phyloP scores from a whole-genome alignment of 30 jellyfish, hydroid and myxozoan species.

The Hydractinia symbiolongicarpus region DNA sequence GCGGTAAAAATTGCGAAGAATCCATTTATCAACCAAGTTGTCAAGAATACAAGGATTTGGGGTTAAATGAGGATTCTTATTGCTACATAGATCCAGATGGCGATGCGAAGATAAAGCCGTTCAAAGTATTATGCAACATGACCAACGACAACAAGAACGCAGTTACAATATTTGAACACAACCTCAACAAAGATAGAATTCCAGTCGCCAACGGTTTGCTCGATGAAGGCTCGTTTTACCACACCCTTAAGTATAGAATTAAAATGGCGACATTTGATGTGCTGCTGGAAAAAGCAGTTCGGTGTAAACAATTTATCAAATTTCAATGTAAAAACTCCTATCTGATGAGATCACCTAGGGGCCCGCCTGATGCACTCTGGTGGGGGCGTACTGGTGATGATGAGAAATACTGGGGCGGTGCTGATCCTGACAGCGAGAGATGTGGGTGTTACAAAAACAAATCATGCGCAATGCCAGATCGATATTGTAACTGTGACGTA shows the following conservation, averaged over 20 bases:
- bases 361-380: constrained; percentile 92
- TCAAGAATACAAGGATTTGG: constrained; percentile 72
- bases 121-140: constrained; percentile 82
- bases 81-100: constrained; percentile 96
- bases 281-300: constrained; percentile 42
- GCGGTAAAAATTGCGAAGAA: constrained; percentile 63
- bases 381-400: constrained; percentile 60
- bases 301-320: constrained; percentile 60
- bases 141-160: constrained; percentile 44
- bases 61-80: constrained; percentile 72
- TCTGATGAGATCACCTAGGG: constrained; percentile 85
- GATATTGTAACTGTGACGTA: constrained; percentile 87
- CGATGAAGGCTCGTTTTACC: constrained; percentile 50
- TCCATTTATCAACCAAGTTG: constrained; percentile 74
- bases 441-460: constrained; percentile 88
- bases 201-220: constrained; percentile 36
- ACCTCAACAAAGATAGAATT: neutral
- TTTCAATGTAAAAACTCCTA: constrained; percentile 64
- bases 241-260: constrained; percentile 37
- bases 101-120: constrained; percentile 57
- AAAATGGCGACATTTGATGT: constrained; percentile 38
- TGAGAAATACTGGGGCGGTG: constrained; percentile 99
- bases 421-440: constrained; percentile 80
- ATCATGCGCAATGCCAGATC: constrained; percentile 63
- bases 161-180: constrained; percentile 25